Evolutionary conservation across 2,113 vertebrate species (phyloP), one percentile per base, ranked within the genome.

Genomic region (Triplophysa dalaica): DNA sequence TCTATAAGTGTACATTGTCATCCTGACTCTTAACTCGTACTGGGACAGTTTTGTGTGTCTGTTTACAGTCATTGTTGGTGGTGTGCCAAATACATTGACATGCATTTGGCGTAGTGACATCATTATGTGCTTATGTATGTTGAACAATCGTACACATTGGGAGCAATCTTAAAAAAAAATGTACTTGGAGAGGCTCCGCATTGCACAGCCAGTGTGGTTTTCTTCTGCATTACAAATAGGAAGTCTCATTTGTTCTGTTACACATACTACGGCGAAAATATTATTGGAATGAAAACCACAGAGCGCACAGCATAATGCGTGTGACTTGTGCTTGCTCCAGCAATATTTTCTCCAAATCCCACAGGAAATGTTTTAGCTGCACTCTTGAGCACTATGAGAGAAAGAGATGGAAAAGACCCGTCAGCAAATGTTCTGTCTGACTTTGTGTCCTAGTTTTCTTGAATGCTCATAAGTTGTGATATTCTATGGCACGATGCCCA

Each of bases 1-100:
- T 17, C 43, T 75, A 62, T 64, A 26, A 45, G 54, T 70, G 22
- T 80, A 52, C 70, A 13, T 67, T 63, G 82, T 85, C 74, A 72
- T 86, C 58, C 83, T 79, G 48, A 70, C 83, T 80, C 81, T 84
- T 58, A 58, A 58, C 52, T 48, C 70, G 45, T 33, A 62, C 73
- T 48, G 22, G 73, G 73, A 48, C 22, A 7, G 63, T 88, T 60
- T 41, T 62, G 45, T 86, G 70, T 87, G 48, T 41, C 50, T 48
- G 54, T 88, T 85, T 86, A 86, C 77, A 48, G 43, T 48, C 78
- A 76, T 54, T 38, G 14, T 43, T 67, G 68, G 78, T 78, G 41
- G 48, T 83, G 60, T 77, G 22, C 85, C 14, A 9, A 26, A 45
- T 68, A n/a, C 5, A 38, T 43, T 50, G 45, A 38, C 12, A 65